Evolutionary conservation across 2,888 invertebrate genomes (phyloP).

Genomic region (Thera obeliscata): DNA sequence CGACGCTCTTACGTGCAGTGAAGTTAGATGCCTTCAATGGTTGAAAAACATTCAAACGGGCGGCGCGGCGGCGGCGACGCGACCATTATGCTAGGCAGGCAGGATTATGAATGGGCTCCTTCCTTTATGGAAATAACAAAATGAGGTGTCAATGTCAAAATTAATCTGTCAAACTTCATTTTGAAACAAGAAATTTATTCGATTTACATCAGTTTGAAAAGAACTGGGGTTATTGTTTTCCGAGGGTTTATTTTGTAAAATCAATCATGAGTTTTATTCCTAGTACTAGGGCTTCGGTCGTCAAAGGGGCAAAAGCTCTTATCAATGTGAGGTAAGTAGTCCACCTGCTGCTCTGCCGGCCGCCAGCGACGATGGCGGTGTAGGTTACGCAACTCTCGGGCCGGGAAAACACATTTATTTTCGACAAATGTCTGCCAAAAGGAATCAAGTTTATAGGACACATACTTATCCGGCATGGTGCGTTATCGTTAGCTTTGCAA

Average conservation of each 20-base stretch:
- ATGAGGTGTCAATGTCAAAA: conserved; percentile 6
- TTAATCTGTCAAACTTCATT: conserved; percentile 5
- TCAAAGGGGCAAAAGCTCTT: conserved; percentile 64
- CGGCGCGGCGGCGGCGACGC: no score
- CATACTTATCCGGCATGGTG: neutral
- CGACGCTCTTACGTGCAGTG: no score
- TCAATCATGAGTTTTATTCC: conserved; percentile 68
- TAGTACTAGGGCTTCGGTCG: conserved; percentile 58
- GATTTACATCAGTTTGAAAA: conserved; percentile 5
- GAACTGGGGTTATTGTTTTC: neutral
- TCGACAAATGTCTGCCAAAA: conserved; percentile 6
- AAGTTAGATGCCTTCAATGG: no score
- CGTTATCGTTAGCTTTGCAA: neutral
- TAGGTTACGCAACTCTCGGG: conserved; percentile 66
- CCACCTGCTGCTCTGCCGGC: conserved; percentile 53
- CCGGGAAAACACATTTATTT: conserved; percentile 24
- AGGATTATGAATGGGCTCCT: no score
- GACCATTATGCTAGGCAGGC: no score
- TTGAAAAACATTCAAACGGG: no score
- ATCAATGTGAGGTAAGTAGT: conserved; percentile 66
- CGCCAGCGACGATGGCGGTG: conserved; percentile 35
- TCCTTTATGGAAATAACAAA: neutral
- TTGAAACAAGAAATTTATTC: neutral
- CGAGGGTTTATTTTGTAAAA: conserved; percentile 23
- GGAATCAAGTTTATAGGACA: neutral